These are phyloP conservation scores for Heliothis subflexa DNA, from an alignment of 1,140 invertebrate species.

Conservation along the genomic window DNA sequence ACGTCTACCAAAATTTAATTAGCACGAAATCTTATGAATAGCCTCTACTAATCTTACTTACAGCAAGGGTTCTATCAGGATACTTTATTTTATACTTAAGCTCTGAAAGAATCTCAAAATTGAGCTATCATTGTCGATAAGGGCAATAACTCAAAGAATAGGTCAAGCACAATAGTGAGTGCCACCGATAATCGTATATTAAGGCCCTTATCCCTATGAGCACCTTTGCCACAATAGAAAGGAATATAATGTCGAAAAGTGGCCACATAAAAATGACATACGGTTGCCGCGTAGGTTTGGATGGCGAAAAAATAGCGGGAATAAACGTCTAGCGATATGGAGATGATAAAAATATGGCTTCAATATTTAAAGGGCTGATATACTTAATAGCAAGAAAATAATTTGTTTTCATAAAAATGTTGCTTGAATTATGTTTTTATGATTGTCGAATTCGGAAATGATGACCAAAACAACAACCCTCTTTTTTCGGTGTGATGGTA, in stretches of 20 bases:
- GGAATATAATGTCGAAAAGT: constrained; percentile 84
- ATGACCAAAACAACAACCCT: constrained; percentile 34
- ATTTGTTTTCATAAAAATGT: not conserved
- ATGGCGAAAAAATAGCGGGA: constrained; percentile 66
- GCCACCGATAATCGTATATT: constrained; percentile 86
- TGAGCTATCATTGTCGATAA: constrained; percentile 66
- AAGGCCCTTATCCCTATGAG: constrained; percentile 83
- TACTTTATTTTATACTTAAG: constrained; percentile 48
- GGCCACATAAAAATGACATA: constrained; percentile 85
- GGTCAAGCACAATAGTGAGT: constrained; percentile 85
- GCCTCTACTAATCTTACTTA: constrained; percentile 1
- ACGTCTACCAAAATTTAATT: not conserved
- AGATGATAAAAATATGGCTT: constrained; percentile 46
- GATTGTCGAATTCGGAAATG: constrained; percentile 8
- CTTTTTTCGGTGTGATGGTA: constrained; percentile 28
- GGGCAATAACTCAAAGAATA: constrained; percentile 78
- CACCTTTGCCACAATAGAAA: constrained; percentile 84
- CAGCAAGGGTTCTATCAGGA: constrained; percentile 4
- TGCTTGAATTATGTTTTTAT: not conserved
- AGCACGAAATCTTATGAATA: not conserved
- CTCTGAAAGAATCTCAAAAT: constrained; percentile 57
- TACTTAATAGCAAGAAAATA: not conserved
- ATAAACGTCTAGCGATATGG: constrained; percentile 49
- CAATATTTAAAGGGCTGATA: constrained; percentile 29
- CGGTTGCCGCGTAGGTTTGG: constrained; percentile 64